Base-by-base conservation (phyloP, 2,888 invertebrate genomes). In the Drosophila kanekoi region DNA sequence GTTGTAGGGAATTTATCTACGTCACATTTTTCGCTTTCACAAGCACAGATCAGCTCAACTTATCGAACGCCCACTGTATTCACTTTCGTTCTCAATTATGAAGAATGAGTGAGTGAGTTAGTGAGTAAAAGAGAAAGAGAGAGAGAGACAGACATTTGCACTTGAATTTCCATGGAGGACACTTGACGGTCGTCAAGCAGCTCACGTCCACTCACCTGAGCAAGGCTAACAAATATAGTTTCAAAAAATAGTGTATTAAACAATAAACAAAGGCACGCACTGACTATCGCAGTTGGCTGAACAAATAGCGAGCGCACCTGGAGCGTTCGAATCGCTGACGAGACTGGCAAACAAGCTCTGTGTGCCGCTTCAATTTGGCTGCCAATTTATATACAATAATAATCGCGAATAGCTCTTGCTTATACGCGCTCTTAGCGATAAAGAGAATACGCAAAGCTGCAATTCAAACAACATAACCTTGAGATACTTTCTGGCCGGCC, bases 331-430 rank as follows among this genome's bases (percentile, higher is more conserved):
- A 37, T 69, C 66, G 54, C 53, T 45, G 49, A 63, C 60, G 66
- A 49, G 66, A 78, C 78, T 78, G 79, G 23, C 44, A 14, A 62
- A 37, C 49, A 57, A 64, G 48, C 67, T 68, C 44, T 47, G 53
- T 23, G 32, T 44, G 56, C 32, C 60, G 47, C 57, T 78, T 78
- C 43, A 64, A 62, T 74, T 68, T 68, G 61, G 37, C 51, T 43
- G 72, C 28, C 72, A 72, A 83, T 86, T 88, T 86, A 80, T 83
- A 70, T n/a, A 32, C 38, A 59, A 20, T 56, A 45, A 54, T 40
- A 20, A 45, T 33, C 16, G 53, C 52, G 81, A 78, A 68, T 73
- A 66, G 45, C 81, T 60, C 67, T 53, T 61, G 51, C 20, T 59
- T n/a, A 8, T 28, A n/a, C 23, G 35, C 32, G 37, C 67, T 78